phyloP scores from a whole-genome alignment of 2,888 invertebrate species.

The Ferrisia virgata region DNA sequence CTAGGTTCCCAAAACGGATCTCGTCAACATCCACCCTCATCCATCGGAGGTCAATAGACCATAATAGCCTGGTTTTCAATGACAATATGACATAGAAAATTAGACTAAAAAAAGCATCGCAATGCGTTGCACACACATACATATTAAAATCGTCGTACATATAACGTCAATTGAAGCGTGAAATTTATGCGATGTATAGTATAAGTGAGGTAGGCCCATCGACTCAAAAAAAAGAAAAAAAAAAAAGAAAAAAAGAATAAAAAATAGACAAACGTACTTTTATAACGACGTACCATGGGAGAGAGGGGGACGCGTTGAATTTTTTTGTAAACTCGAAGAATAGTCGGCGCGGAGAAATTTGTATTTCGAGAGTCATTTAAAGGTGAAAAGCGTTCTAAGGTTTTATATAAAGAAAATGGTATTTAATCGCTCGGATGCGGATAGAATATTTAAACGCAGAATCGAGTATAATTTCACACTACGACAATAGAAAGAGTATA shows the following conservation, averaged over 20 bases:
- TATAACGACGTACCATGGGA: not conserved
- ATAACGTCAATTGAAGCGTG: too few species aligned
- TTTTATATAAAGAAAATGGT: constrained; percentile 21
- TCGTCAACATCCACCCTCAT: too few species aligned
- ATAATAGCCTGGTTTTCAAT: too few species aligned
- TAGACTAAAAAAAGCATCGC: too few species aligned
- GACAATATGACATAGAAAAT: too few species aligned
- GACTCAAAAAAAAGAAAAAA: not conserved
- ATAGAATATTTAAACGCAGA: constrained; percentile 24
- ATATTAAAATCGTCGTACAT: too few species aligned
- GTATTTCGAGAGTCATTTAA: constrained; percentile 17
- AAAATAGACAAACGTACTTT: not conserved
- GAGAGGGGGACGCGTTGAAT: not conserved
- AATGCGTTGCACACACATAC: too few species aligned
- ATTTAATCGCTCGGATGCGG: constrained; percentile 13
- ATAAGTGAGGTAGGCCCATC: too few species aligned
- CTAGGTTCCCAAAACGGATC: too few species aligned
- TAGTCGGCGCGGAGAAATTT: not conserved
- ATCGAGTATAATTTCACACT: constrained; percentile 29
- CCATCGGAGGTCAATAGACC: too few species aligned
- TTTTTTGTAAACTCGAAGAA: not conserved
- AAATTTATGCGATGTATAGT: too few species aligned
- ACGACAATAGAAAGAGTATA: constrained; percentile 21
- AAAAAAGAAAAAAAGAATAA: too few species aligned
- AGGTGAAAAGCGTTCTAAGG: constrained; percentile 4